These are phyloP conservation scores for Chymomyza fuscimana DNA, from an alignment of 2,888 invertebrate genomes.

Conservation along the genomic window DNA sequence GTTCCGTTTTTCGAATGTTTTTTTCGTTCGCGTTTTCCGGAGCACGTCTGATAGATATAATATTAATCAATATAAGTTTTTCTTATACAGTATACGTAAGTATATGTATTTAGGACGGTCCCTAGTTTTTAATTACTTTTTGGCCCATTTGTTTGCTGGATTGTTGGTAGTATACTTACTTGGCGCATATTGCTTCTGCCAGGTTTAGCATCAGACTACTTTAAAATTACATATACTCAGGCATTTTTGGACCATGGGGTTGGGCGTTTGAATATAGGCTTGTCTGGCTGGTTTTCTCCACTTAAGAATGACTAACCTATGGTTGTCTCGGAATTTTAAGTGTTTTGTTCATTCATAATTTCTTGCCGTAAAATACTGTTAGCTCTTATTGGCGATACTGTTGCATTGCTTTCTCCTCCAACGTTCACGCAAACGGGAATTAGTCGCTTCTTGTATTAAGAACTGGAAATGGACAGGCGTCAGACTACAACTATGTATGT, in stretches of 20 bases:
- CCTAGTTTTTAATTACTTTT: too few species aligned
- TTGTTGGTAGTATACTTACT: too few species aligned
- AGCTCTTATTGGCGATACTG: slow-evolving; percentile 2
- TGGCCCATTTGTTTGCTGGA: too few species aligned
- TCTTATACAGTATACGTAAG: too few species aligned
- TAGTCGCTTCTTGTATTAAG: neutral
- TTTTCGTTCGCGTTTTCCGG: too few species aligned
- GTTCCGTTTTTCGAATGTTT: too few species aligned
- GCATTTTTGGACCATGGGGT: slow-evolving; percentile 26
- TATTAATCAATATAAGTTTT: too few species aligned
- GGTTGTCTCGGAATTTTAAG: neutral
- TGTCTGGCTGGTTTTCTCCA: slow-evolving; percentile 1
- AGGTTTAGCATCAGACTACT: slow-evolving; percentile 37
- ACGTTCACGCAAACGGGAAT: neutral
- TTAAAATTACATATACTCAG: neutral
- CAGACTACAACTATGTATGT: neutral
- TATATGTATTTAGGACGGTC: too few species aligned
- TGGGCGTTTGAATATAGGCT: slow-evolving; percentile 37
- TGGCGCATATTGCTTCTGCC: slow-evolving; percentile 12
- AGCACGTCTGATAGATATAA: too few species aligned
- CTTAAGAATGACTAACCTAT: neutral
- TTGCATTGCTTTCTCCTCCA: neutral
- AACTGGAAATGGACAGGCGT: too few species aligned
- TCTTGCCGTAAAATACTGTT: slow-evolving; percentile 7
- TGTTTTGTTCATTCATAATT: neutral